Percentiles rank a stretch among this genome's conserved stretches.
These are phyloP conservation scores for Epirrita christyi DNA, from an alignment of 2,888 invertebrate genomes.

Conservation along the genomic window DNA sequence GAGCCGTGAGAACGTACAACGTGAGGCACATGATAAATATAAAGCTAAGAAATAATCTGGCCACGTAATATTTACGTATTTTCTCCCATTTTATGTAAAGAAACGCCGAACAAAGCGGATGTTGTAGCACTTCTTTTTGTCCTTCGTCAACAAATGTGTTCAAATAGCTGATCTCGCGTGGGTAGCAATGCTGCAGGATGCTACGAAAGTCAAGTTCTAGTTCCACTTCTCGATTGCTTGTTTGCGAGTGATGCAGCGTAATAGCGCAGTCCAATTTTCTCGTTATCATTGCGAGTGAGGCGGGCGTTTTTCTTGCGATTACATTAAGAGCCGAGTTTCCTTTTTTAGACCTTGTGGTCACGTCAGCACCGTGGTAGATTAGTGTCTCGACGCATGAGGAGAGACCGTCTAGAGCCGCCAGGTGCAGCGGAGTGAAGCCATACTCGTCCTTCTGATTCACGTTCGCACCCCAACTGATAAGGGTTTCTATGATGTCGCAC, in stretches of 20 bases:
- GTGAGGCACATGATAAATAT: constrained; percentile 93
- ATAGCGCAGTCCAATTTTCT: constrained; percentile 93
- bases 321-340: constrained; percentile 94
- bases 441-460: constrained; percentile 94
- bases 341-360: constrained; percentile 94
- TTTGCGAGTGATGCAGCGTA: constrained; percentile 90
- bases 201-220: constrained; percentile 93
- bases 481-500: constrained; percentile 91
- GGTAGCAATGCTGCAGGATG: constrained; percentile 92
- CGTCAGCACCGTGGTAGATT: constrained; percentile 93
- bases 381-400: constrained; percentile 94
- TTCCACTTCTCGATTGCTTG: constrained; percentile 92
- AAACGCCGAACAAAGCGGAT: constrained; percentile 95
- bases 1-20: constrained; percentile 91
- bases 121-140: constrained; percentile 93
- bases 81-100: constrained; percentile 96
- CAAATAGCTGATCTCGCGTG: constrained; percentile 93
- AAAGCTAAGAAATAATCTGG: constrained; percentile 90
- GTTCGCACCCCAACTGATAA: constrained; percentile 92
- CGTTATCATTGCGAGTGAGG: constrained; percentile 92
- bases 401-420: constrained; percentile 93
- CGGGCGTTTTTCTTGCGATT: constrained; percentile 94
- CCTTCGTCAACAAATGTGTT: constrained; percentile 95
- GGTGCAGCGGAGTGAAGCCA: constrained; percentile 93
- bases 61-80: constrained; percentile 94